Evolutionary conservation across 2,888 invertebrate genomes (phyloP).

Genomic region (Agriopis marginaria): DNA sequence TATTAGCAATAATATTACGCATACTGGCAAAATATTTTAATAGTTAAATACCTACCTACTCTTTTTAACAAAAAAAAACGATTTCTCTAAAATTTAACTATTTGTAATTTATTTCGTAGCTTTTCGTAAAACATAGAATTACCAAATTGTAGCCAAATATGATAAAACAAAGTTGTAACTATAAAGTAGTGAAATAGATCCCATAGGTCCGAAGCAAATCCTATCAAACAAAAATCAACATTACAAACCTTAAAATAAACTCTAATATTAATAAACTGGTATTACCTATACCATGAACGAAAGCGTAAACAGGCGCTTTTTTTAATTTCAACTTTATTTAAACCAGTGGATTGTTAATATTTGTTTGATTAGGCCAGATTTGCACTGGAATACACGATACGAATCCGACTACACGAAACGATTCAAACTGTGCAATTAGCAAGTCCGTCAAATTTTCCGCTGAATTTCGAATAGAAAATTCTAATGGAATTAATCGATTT

Average conservation of each 20-base stretch:
- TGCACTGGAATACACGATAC: constrained; percentile 9
- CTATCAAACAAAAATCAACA: constrained; percentile 19
- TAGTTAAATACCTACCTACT: not conserved
- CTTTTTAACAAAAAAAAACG: not conserved
- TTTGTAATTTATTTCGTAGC: not conserved
- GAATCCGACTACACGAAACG: constrained; percentile 24
- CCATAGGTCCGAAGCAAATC: constrained; percentile 22
- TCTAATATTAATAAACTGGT: not conserved
- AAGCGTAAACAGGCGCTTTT: too few relatives aligned
- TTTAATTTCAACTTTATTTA: not conserved
- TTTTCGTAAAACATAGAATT: not conserved
- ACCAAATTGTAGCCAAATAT: not conserved
- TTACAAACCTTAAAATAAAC: not conserved
- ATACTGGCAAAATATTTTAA: not conserved
- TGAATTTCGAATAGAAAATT: too few relatives aligned
- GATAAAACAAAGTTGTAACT: constrained; percentile 5
- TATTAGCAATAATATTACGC: constrained; percentile 19
- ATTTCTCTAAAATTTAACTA: not conserved
- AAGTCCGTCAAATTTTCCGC: not conserved
- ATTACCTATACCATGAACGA: too few relatives aligned
- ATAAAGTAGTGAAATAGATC: constrained; percentile 34
- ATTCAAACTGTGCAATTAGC: constrained; percentile 5
- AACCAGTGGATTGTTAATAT: not conserved
- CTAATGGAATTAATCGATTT: too few relatives aligned
- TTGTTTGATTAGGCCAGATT: constrained; percentile 3